Evolutionary conservation across 2,797 vertebrate genomes (phyloP).

Genomic region (Lepus townsendii): DNA sequence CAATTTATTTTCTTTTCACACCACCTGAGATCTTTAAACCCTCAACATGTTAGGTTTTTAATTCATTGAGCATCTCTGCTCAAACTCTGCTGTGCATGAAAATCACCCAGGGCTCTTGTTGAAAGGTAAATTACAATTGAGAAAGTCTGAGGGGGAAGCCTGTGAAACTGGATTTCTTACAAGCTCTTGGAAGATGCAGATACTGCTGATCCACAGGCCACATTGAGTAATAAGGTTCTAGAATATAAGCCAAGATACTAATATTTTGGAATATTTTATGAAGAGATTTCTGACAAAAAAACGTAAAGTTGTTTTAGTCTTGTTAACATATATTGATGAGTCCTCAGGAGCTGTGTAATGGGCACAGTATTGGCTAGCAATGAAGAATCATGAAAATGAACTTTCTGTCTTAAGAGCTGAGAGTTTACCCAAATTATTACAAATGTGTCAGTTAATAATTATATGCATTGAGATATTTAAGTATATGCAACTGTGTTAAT

Average conservation of each 20-base stretch:
- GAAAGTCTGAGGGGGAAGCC: neutral
- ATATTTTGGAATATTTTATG: neutral
- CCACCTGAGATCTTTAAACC: neutral
- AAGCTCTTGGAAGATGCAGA: neutral
- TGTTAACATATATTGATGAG: neutral
- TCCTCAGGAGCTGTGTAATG: neutral
- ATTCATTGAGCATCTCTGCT: neutral
- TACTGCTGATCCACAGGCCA: neutral
- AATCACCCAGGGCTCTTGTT: neutral
- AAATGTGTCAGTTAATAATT: neutral
- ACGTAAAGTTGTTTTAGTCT: neutral
- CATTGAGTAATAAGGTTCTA: neutral
- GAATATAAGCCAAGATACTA: neutral
- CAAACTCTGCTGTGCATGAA: neutral
- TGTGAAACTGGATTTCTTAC: neutral
- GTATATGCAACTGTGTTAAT: neutral
- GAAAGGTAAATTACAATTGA: conserved; percentile 18
- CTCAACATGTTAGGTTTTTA: neutral
- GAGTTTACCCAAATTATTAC: neutral
- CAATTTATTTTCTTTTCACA: conserved; percentile 49
- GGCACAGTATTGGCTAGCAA: neutral
- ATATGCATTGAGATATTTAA: neutral
- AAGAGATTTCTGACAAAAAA: conserved; percentile 21
- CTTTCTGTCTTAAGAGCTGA: neutral
- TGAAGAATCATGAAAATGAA: neutral